Percentiles rank a stretch among this genome's conserved stretches.
phyloP scores from a whole-genome alignment of 2,113 vertebrate species.

The Anolis carolinensis region DNA sequence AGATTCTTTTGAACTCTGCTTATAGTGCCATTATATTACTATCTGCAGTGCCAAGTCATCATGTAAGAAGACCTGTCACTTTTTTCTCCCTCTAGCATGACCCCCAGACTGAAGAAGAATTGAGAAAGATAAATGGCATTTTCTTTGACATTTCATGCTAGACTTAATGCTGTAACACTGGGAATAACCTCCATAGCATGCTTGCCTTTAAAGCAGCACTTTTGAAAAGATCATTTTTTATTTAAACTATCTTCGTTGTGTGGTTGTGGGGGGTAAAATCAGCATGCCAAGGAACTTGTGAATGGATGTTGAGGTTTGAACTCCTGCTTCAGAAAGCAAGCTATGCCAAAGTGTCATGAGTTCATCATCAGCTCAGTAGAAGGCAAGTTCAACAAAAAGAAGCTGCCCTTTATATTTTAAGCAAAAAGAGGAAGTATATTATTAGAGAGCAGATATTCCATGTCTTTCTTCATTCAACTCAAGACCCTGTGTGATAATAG shows the following conservation, averaged over 20 bases:
- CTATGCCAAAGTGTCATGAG: conserved; percentile 11
- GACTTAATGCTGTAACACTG: not conserved
- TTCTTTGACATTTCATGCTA: not conserved
- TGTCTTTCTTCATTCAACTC: not conserved
- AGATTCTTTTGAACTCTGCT: conserved; percentile 47
- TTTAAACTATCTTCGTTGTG: not conserved
- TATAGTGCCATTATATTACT: conserved; percentile 46
- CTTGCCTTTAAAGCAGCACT: conserved; percentile 22
- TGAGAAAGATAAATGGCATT: conserved; percentile 34
- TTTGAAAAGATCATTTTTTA: conserved; percentile 26
- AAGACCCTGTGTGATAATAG: not conserved
- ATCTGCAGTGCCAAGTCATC: conserved; percentile 41
- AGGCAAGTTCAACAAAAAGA: not conserved
- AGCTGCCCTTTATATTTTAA: conserved; percentile 21
- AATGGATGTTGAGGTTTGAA: conserved; percentile 20
- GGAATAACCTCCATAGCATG: conserved; percentile 4
- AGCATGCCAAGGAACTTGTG: conserved; percentile 31
- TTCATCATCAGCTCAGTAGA: not conserved
- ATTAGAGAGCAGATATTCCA: not conserved
- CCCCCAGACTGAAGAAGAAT: conserved; percentile 22
- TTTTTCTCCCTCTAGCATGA: not conserved
- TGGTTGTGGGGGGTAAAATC: not conserved
- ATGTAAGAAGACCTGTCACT: conserved; percentile 23
- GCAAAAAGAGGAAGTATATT: conserved; percentile 12
- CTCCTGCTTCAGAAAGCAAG: not conserved